These are phyloP conservation scores for Agraylea sexmaculata DNA, from an alignment of 1,140 invertebrate species.

Conservation along the genomic window DNA sequence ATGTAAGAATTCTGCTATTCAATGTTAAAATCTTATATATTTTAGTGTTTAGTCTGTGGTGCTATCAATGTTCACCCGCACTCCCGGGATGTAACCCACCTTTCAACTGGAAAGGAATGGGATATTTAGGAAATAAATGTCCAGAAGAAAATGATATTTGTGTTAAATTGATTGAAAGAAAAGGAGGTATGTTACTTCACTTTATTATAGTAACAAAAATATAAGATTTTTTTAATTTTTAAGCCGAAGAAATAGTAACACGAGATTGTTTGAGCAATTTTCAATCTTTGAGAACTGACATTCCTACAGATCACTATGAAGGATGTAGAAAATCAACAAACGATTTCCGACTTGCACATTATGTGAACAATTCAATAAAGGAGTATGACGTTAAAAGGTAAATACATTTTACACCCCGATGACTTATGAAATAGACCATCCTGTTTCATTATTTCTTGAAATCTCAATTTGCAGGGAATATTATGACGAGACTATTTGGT, in stretches of 20 bases:
- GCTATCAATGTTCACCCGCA: constrained; percentile 80
- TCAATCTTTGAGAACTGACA: constrained; percentile 63
- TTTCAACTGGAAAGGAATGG: constrained; percentile 69
- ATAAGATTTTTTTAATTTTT: constrained; percentile 25
- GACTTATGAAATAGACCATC: constrained; percentile 1
- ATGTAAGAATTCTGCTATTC: too few relatives aligned
- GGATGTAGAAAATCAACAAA: constrained; percentile 71
- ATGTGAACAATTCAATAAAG: constrained; percentile 77
- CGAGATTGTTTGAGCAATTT: constrained; percentile 76
- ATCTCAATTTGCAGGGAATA: constrained; percentile 52
- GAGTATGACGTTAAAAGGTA: constrained; percentile 76
- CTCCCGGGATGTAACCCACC: constrained; percentile 75
- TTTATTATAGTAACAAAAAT: constrained; percentile 7
- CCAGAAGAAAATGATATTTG: constrained; percentile 77
- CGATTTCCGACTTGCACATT: constrained; percentile 69
- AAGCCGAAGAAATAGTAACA: constrained; percentile 68
- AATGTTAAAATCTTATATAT: not conserved
- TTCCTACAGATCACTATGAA: constrained; percentile 86
- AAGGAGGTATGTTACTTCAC: constrained; percentile 69
- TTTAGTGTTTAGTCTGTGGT: constrained; percentile 54
- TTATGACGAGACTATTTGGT: constrained; percentile 76
- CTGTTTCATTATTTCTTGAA: constrained; percentile 10
- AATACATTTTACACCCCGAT: constrained; percentile 10
- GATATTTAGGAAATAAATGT: constrained; percentile 57
- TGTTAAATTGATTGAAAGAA: constrained; percentile 79